Evolutionary conservation across 2,113 vertebrate genomes (phyloP), one percentile per base, ranked within the genome.

Genomic region (Brachyhypopomus occidentalis): DNA sequence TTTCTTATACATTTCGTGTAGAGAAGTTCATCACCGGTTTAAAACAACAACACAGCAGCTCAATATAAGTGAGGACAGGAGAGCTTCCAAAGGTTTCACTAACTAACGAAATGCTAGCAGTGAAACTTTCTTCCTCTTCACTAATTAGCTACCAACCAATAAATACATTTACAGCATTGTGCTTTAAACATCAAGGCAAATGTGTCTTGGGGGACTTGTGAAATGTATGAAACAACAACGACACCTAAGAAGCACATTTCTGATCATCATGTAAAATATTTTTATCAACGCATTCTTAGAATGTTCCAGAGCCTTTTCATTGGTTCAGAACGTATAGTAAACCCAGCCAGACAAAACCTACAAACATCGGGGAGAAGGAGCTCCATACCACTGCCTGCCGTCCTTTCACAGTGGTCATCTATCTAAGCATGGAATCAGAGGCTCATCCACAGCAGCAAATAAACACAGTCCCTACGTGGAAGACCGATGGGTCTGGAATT

Each of bases 401-500:
- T 84, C 85, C 76, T 88, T 88, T 87, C 84, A 74, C 86, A 71
- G 75, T 55, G 34, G 17, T 55, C 41, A 83, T 78, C 34, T 85
- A 80, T 82, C 87, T 77, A 20, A 78, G 73, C 77, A 23, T 86
- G 69, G 81, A 88, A 84, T 85, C 27, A 71, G 84, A 63, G 75
- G 85, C 86, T 78, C 70, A 82, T 87, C 88, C 60, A 69, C 72
- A 85, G 82, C 83, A 83, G 83, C 84, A 87, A 88, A 85, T 81
- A 87, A 89, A 78, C 80, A 72, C 79, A 1, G 12, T 83, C 84
- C 81, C 56, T n/a, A 78, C 84, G 81, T 81, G 78, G 79, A 84
- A 81, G 79, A 82, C 81, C 19, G 83, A 86, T 83, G 87, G 89
- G 85, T 87, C 83, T 85, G 84, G 85, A 88, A 89, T 88, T 87